Base-by-base conservation (phyloP, 2,888 invertebrate genomes). In the Mechanitis messenoides region DNA sequence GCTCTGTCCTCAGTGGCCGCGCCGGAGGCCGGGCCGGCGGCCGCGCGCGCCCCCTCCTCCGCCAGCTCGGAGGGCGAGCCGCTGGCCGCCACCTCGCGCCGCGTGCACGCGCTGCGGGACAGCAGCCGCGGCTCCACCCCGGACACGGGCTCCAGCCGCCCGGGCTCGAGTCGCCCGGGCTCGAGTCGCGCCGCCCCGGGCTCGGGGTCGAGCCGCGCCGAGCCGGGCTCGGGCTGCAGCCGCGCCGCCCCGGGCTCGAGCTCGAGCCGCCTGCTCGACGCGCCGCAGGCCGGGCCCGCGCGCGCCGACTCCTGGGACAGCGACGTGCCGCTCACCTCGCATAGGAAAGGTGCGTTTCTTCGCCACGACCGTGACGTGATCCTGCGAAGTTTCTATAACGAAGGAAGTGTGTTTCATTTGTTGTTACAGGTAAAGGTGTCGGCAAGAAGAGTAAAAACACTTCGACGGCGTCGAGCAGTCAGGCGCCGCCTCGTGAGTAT, bases 381-480 rank as follows among this genome's bases (percentile, higher is more conserved):
- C 20, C 20, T 20, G 20, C 20, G 20, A 20, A 20, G 20, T 20
- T 20, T 20, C 20, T 20, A 20, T 20, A 20, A 20, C 20, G 20
- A 20, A 20, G 47, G n/a, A 31, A 12, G 7, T 50, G 50, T 31
- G 47, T 20, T n/a, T 47, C n/a, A n/a, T 5, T 6, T 47, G 9
- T 45, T 20, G 9, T n/a, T 59, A 2, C 75, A 89, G 90, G 90
- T 2, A 90, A 90, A 67, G 90, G 90, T 4, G 77, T 88, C 2
- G 90, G 90, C 58, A 90, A 90, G 79, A 87, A 86, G 76, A 87
- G 84, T 47, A 83, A 82, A 61, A 78, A 77, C 60, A 78, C 77
- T 60, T 65, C 80, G 45, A 78, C 81, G 1, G 66, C 64, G 31
- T 64, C 75, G 58, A 71, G 77, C 63, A 71, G 78, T 60, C 68